Evolutionary conservation across 2,888 invertebrate genomes (phyloP), one percentile per base, ranked within the genome.

Genomic region (Acronicta psi): DNA sequence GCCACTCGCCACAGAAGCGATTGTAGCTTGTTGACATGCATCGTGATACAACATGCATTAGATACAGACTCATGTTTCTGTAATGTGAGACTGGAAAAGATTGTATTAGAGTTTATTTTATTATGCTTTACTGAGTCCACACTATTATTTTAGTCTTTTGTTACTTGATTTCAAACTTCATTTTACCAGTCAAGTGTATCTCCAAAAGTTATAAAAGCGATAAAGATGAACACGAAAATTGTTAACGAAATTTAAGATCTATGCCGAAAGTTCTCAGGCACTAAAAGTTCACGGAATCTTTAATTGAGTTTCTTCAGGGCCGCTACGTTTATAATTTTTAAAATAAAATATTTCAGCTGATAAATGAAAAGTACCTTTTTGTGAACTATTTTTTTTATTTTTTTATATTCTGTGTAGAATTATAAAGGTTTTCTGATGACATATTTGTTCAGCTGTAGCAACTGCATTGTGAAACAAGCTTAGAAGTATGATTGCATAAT

Each of bases 31-130:
- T 42, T 61, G 36, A 54, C 41, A 44, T 44, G 17, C 25, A 56
- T 52, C 18, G 17, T 37, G 34, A 59, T 64, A 37, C 25, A 46
- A 62, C 45, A 42, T 47, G n/a, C 17, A 47, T 43, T 62, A 38
- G 3, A 11, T 25, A 25, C 16, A 9, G 13, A 31, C 38, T 50
- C 17, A 5, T 44, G 40, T 42, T 50, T 34, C 14, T 34, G 34
- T 25, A 10, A 29, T 16, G 16, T 34, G 7, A 20, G 20, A 14
- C n/a, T 43, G 23, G 29, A 54, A 55, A 16, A 18, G 1, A 42
- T 34, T n/a, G 5, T 18, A 9, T 40, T 5, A 9, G 23, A 25
- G 7, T 36, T 38, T 11, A 17, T 16, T 20, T 11, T 18, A 17
- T 2, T 20, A 18, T 20, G n/a, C 11, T 1, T 34, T n/a, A 34